Conservation (phyloP, 2,113 vertebrate genomes). For the Phodopus roborovskii region DNA sequence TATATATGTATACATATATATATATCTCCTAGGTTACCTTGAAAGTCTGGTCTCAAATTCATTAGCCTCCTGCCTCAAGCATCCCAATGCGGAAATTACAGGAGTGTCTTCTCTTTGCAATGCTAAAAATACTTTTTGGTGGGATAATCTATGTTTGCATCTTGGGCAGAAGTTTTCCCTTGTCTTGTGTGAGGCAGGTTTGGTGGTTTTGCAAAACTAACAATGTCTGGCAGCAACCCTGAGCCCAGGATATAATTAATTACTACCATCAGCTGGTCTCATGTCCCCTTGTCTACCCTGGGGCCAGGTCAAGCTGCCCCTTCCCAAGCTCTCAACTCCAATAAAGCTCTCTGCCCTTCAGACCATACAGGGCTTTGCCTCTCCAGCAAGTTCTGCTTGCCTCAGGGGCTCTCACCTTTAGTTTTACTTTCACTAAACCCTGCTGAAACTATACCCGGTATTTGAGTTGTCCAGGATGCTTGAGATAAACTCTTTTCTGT, state of each 20-base stretch:
- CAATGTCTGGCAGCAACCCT: neutral
- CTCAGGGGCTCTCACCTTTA: slow-evolving; percentile 65
- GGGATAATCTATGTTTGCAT: neutral
- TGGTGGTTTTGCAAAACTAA: slow-evolving; percentile 47
- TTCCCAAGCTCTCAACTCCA: neutral
- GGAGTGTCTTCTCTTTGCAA: neutral
- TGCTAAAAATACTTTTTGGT: neutral
- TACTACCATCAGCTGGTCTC: neutral
- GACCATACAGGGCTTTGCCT: neutral
- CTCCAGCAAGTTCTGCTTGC: slow-evolving; percentile 53
- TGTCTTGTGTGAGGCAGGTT: neutral
- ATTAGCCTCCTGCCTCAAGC: neutral
- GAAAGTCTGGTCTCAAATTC: neutral
- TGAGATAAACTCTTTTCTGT: slow-evolving; percentile 1
- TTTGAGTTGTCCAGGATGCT: slow-evolving; percentile 59
- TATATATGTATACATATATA: too few species aligned
- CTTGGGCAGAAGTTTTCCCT: neutral
- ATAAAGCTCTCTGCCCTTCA: slow-evolving; percentile 32
- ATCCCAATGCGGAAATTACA: neutral
- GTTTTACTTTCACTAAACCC: slow-evolving; percentile 63
- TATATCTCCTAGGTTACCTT: too few species aligned
- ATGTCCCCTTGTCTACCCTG: slow-evolving; percentile 4
- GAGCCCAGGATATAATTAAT: neutral
- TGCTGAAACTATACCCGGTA: slow-evolving; percentile 34
- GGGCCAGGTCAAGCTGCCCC: slow-evolving; percentile 22